Conservation (phyloP, 2,797 vertebrate species). For the Eutrigla gurnardus region DNA sequence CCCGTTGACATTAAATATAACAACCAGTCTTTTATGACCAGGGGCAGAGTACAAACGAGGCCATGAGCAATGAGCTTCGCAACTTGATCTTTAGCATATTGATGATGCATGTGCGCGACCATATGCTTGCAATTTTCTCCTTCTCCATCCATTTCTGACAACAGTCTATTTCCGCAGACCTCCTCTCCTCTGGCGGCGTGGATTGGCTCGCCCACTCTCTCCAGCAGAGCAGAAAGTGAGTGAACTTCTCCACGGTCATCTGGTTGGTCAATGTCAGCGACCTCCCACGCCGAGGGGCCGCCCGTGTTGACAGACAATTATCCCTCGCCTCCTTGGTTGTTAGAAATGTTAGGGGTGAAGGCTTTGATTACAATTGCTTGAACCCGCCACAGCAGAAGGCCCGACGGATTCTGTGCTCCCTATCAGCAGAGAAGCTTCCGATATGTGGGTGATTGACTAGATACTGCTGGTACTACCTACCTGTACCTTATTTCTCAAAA, state of each 20-base stretch:
- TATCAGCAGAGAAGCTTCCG: neutral
- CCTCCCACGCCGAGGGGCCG: neutral
- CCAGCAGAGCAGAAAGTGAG: neutral
- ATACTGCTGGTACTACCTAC: neutral
- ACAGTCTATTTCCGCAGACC: neutral
- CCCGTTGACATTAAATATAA: slow-evolving; percentile 31
- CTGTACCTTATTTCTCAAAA: neutral
- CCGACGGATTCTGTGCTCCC: neutral
- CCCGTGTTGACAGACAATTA: neutral
- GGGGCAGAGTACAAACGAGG: slow-evolving; percentile 25
- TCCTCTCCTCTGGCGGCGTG: slow-evolving; percentile 10
- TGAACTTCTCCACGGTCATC: neutral
- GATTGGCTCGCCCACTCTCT: neutral
- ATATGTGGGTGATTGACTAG: slow-evolving; percentile 1
- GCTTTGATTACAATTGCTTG: neutral
- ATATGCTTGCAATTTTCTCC: slow-evolving; percentile 16
- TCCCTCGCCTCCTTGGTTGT: neutral
- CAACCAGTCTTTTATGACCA: slow-evolving; percentile 21
- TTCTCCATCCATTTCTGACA: neutral
- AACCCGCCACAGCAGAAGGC: neutral
- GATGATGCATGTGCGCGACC: slow-evolving; percentile 1
- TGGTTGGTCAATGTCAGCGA: slow-evolving; percentile 1
- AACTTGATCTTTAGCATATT: slow-evolving; percentile 1
- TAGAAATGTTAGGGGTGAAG: neutral
- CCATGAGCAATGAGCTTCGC: slow-evolving; percentile 28